Evolutionary conservation across 2,113 vertebrate genomes (phyloP).

Genomic region (Lophius piscatorius): DNA sequence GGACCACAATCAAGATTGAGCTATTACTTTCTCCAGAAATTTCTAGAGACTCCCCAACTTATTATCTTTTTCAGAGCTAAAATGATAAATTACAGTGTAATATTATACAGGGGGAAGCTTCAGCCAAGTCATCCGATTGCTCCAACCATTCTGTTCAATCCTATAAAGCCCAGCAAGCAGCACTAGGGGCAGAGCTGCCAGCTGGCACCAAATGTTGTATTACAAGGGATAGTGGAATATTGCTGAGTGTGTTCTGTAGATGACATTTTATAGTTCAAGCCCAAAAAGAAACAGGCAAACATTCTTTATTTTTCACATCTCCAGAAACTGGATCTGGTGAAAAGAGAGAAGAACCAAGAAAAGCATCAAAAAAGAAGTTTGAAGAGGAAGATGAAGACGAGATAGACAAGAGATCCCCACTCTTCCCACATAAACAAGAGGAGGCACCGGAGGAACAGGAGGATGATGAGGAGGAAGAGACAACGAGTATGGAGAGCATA

Average conservation of each 20-base stretch:
- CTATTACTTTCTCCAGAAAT: background rate
- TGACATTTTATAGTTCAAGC: conserved; percentile 6
- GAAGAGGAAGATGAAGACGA: conserved; percentile 54
- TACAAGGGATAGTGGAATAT: conserved; percentile 52
- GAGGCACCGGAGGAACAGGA: conserved; percentile 19
- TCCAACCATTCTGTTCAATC: conserved; percentile 32
- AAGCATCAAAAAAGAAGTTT: conserved; percentile 12
- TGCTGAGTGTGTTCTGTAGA: conserved; percentile 67
- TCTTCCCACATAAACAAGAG: conserved; percentile 10
- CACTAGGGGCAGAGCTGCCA: conserved; percentile 43
- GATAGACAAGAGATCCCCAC: conserved; percentile 29
- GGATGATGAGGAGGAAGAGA: conserved; percentile 33
- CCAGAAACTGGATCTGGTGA: conserved; percentile 44
- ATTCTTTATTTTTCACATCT: conserved; percentile 9
- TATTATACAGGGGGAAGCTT: conserved; percentile 15
- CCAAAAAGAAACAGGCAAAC: background rate
- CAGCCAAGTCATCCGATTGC: conserved; percentile 34
- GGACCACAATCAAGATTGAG: conserved; percentile 5
- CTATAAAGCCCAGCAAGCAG: conserved; percentile 42
- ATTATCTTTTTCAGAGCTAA: background rate
- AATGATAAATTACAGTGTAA: background rate
- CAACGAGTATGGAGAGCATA: conserved; percentile 56
- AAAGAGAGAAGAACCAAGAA: conserved; percentile 16
- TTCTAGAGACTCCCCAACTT: too few relatives aligned
- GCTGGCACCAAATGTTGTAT: conserved; percentile 67